These are phyloP conservation scores for Ferrisia virgata DNA, from an alignment of 2,888 invertebrate species.

Conservation along the genomic window DNA sequence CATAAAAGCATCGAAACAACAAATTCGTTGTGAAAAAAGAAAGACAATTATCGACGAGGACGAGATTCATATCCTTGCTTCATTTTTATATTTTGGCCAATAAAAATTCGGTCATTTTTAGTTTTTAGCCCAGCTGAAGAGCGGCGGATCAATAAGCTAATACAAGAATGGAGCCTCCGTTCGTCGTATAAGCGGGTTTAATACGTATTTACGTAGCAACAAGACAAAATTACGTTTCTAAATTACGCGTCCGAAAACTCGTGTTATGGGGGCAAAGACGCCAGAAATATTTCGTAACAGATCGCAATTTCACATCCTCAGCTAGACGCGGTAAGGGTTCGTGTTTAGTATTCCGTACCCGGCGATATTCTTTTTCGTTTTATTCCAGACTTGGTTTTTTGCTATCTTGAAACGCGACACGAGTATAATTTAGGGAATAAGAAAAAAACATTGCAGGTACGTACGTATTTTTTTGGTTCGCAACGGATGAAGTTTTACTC, in stretches of 20 bases:
- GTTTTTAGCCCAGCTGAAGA: neutral
- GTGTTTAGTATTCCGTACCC: constrained; percentile 1
- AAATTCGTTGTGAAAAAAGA: neutral
- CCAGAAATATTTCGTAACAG: constrained; percentile 4
- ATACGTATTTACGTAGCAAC: constrained; percentile 5
- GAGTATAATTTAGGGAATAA: neutral
- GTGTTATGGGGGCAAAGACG: constrained; percentile 11
- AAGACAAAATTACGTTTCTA: constrained; percentile 11
- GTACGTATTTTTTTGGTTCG: too few species aligned
- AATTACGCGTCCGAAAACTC: neutral
- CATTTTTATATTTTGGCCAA: neutral
- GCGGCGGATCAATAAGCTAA: neutral
- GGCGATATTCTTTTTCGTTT: neutral
- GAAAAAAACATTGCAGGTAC: neutral
- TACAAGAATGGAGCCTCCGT: neutral
- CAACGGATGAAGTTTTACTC: neutral
- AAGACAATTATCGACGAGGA: neutral
- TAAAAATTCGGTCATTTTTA: constrained; percentile 23
- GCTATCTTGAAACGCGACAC: neutral
- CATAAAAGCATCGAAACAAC: neutral
- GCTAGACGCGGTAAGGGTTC: too few species aligned
- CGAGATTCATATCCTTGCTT: neutral
- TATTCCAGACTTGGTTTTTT: neutral
- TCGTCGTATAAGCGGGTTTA: neutral
- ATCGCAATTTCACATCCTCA: neutral